phyloP scores from a whole-genome alignment of 1,140 invertebrate genomes.

The Portunus trituberculatus region DNA sequence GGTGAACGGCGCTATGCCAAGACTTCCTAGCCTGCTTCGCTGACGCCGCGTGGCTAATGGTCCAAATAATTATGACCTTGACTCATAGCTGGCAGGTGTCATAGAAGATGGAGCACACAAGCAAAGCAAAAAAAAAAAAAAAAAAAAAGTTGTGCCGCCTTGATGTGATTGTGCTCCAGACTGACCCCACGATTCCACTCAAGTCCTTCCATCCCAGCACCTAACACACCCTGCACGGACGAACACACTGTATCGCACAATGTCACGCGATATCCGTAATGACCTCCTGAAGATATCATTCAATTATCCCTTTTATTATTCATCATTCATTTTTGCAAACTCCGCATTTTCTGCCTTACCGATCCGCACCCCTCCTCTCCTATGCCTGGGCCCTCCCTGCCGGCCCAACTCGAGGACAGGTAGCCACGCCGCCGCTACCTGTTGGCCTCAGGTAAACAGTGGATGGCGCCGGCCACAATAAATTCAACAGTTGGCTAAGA shows the following conservation, averaged over 20 bases:
- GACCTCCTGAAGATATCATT: neutral
- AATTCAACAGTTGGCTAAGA: conserved; percentile 22
- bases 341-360: neutral
- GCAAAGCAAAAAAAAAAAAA: neutral
- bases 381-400: neutral
- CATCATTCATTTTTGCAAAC: neutral
- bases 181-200: neutral
- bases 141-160: no score
- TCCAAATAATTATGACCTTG: neutral
- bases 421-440: conserved; percentile 6
- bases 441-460: conserved; percentile 10
- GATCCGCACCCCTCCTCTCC: neutral
- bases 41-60: neutral
- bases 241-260: neutral
- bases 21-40: neutral
- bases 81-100: neutral
- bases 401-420: neutral
- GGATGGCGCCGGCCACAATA: conserved; percentile 7
- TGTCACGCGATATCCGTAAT: neutral
- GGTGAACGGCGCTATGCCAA: neutral
- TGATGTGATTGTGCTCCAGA: neutral
- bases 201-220: no score
- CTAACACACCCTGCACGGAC: neutral
- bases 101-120: neutral
- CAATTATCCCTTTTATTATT: neutral